Conservation (phyloP, 2,888 invertebrate genomes). For the Geotrupes spiniger region DNA sequence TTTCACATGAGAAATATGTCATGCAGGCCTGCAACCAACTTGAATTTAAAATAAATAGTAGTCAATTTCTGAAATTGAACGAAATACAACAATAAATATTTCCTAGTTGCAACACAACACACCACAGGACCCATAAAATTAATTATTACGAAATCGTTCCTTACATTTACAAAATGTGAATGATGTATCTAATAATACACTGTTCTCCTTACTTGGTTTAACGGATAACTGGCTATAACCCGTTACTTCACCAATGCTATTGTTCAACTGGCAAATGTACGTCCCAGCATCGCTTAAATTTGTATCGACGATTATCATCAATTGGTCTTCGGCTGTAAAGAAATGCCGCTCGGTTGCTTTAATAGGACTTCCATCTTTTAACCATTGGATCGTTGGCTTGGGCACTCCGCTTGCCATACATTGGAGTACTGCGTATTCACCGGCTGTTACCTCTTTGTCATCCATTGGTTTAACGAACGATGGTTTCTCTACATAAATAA, state of each 20-base stretch:
- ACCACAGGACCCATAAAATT: too few species aligned
- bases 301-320: slow-evolving; percentile 83
- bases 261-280: slow-evolving; percentile 89
- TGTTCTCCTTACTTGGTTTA: slow-evolving; percentile 55
- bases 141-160: background rate
- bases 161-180: slow-evolving; percentile 41
- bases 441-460: slow-evolving; percentile 76
- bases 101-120: too few species aligned
- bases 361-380: slow-evolving; percentile 75
- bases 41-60: too few species aligned
- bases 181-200: background rate
- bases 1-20: too few species aligned
- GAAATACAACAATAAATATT: too few species aligned
- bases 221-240: slow-evolving; percentile 72
- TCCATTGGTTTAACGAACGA: slow-evolving; percentile 83
- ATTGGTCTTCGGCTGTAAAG: slow-evolving; percentile 82
- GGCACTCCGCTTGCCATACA: slow-evolving; percentile 86
- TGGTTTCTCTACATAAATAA: slow-evolving; percentile 67
- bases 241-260: slow-evolving; percentile 74
- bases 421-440: slow-evolving; percentile 82
- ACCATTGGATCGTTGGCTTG: slow-evolving; percentile 78
- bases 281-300: slow-evolving; percentile 75
- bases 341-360: slow-evolving; percentile 77
- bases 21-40: too few species aligned
- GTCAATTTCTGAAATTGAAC: too few species aligned